phyloP scores from a whole-genome alignment of 2,113 vertebrate species.

The Mus spicilegus region DNA sequence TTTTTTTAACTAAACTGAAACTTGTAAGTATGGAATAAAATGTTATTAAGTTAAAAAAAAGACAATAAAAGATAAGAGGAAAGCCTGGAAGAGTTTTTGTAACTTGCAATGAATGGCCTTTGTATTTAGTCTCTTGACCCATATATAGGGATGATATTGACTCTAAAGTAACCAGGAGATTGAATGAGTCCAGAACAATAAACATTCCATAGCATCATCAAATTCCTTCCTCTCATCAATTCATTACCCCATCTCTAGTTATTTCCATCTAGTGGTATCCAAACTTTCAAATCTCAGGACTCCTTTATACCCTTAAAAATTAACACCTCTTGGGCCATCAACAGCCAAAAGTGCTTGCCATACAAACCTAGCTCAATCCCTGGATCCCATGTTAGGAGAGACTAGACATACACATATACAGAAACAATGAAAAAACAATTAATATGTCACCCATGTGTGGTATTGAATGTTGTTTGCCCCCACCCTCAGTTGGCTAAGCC shows the following conservation, averaged over 20 bases:
- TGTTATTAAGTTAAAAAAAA: conserved; percentile 19
- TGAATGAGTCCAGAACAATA: neutral
- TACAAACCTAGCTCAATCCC: neutral
- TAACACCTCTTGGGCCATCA: neutral
- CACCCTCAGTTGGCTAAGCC: neutral
- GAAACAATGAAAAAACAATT: conserved; percentile 1
- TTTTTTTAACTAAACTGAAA: conserved; percentile 41
- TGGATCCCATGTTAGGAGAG: neutral
- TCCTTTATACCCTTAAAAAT: conserved; percentile 8
- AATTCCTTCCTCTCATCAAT: conserved; percentile 35
- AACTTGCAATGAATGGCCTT: neutral
- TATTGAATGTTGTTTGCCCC: neutral
- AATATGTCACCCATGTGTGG: neutral
- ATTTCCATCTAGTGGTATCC: neutral
- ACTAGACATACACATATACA: neutral
- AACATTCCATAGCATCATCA: conserved; percentile 36
- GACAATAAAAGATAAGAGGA: neutral
- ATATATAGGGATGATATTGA: neutral
- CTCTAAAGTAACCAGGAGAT: neutral
- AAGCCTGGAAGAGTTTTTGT: neutral
- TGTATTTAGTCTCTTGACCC: neutral
- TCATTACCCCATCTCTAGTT: conserved; percentile 15
- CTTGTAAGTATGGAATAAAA: conserved; percentile 61
- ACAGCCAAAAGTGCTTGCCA: neutral
- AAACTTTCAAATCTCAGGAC: conserved; percentile 28